These are phyloP conservation scores for Lepeophtheirus nordmannii DNA, from an alignment of 2,888 invertebrate species.

Conservation along the genomic window DNA sequence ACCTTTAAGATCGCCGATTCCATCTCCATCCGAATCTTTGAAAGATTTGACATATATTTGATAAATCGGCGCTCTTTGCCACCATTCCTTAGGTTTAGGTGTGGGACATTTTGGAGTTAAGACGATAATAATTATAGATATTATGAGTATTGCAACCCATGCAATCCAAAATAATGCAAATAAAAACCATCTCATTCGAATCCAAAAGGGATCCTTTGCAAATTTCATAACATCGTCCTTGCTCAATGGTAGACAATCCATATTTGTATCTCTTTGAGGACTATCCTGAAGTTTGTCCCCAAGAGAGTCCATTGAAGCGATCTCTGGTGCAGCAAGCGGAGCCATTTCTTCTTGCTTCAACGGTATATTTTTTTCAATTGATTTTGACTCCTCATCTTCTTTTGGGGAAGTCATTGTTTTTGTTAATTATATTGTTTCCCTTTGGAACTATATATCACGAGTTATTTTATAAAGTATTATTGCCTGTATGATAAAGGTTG, in stretches of 20 bases:
- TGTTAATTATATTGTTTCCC: too few species aligned
- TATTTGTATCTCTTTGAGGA: too few species aligned
- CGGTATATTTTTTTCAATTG: too few species aligned
- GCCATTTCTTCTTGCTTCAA: too few species aligned
- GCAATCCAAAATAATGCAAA: constrained; percentile 81
- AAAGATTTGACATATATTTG: constrained; percentile 74
- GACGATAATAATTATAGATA: constrained; percentile 79
- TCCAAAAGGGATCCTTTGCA: constrained; percentile 94
- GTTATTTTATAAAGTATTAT: too few species aligned
- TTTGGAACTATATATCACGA: too few species aligned
- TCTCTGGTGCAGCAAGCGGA: too few species aligned
- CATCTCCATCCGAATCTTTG: constrained; percentile 64
- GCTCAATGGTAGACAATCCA: constrained; percentile 15
- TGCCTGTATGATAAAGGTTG: too few species aligned
- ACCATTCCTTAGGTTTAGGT: constrained; percentile 65
- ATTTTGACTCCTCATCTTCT: too few species aligned
- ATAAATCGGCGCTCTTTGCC: constrained; percentile 61
- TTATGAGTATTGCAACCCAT: constrained; percentile 63
- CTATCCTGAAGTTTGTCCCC: too few species aligned
- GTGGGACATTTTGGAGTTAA: constrained; percentile 72
- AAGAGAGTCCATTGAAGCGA: too few species aligned
- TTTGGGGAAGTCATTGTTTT: too few species aligned
- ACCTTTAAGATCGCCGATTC: constrained; percentile 71
- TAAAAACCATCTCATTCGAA: constrained; percentile 71
- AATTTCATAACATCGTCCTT: constrained; percentile 94